phyloP scores from a whole-genome alignment of 2,113 vertebrate genomes.

The Scophthalmus maximus region DNA sequence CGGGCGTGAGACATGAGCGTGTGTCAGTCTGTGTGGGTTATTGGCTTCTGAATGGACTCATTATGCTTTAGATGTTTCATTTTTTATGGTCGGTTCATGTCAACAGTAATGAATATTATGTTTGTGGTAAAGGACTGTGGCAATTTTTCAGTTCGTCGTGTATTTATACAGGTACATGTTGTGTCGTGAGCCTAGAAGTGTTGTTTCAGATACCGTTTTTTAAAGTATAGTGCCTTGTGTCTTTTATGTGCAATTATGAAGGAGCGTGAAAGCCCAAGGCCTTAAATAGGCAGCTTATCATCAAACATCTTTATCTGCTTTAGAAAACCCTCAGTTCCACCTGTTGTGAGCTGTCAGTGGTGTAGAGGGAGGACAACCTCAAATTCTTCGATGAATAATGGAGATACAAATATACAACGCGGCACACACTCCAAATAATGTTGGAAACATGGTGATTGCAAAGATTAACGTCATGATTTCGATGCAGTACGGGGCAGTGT shows the following conservation, averaged over 20 bases:
- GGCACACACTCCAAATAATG: too few relatives aligned
- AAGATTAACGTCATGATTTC: too few relatives aligned
- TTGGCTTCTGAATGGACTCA: constrained; percentile 19
- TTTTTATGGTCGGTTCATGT: background rate
- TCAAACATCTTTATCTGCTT: background rate
- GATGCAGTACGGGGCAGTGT: too few relatives aligned
- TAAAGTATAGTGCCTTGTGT: too few relatives aligned
- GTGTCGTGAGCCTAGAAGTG: too few relatives aligned
- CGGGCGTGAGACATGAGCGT: constrained; percentile 38
- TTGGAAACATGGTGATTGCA: too few relatives aligned
- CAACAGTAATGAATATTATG: background rate
- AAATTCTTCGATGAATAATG: background rate
- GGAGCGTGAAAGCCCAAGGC: background rate
- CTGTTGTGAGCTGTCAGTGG: background rate
- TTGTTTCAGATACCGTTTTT: too few relatives aligned
- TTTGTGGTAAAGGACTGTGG: background rate
- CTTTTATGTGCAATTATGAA: background rate
- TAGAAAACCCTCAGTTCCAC: background rate
- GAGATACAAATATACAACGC: background rate
- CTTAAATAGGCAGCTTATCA: background rate
- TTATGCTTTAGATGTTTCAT: constrained; percentile 2
- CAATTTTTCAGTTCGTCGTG: background rate
- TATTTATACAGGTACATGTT: background rate
- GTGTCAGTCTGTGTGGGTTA: constrained; percentile 7
- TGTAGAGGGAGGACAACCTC: background rate